phyloP scores from a whole-genome alignment of 1,140 invertebrate genomes.

The Polypedilum vanderplanki region DNA sequence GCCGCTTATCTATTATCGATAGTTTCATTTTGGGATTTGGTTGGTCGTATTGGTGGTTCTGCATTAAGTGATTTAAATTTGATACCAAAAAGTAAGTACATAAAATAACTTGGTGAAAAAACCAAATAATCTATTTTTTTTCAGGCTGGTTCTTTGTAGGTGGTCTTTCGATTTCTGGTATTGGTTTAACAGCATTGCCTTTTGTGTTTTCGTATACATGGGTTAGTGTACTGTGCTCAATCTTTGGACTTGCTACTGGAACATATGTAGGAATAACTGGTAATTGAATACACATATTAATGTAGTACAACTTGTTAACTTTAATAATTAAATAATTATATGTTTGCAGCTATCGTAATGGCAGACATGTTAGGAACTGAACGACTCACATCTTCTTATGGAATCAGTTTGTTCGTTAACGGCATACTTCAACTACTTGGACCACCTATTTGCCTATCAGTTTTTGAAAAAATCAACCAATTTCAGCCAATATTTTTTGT shows the following conservation, averaged over 20 bases:
- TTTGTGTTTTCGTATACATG: slow-evolving; percentile 50
- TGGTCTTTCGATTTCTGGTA: slow-evolving; percentile 65
- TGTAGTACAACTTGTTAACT: too few species aligned
- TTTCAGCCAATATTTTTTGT: slow-evolving; percentile 64
- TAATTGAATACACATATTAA: too few species aligned
- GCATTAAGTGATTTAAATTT: slow-evolving; percentile 64
- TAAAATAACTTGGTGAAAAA: too few species aligned
- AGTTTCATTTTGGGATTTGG: slow-evolving; percentile 68
- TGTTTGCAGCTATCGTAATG: slow-evolving; percentile 62
- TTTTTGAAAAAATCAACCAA: slow-evolving; percentile 55
- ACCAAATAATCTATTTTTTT: too few species aligned
- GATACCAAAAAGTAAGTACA: slow-evolving; percentile 68
- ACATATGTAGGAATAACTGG: slow-evolving; percentile 72
- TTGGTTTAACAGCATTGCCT: slow-evolving; percentile 62
- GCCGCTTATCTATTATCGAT: slow-evolving; percentile 66
- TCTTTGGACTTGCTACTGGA: slow-evolving; percentile 76
- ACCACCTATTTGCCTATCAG: slow-evolving; percentile 66
- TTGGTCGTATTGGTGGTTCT: slow-evolving; percentile 73
- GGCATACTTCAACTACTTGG: slow-evolving; percentile 71
- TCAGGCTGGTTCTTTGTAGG: slow-evolving; percentile 77
- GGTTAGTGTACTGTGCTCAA: slow-evolving; percentile 59
- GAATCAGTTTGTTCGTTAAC: slow-evolving; percentile 76
- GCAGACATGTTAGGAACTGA: slow-evolving; percentile 77
- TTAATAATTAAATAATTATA: too few species aligned
- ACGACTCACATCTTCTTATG: slow-evolving; percentile 73